phyloP scores from a whole-genome alignment of 2,888 invertebrate species.

The Chrysolina americana region DNA sequence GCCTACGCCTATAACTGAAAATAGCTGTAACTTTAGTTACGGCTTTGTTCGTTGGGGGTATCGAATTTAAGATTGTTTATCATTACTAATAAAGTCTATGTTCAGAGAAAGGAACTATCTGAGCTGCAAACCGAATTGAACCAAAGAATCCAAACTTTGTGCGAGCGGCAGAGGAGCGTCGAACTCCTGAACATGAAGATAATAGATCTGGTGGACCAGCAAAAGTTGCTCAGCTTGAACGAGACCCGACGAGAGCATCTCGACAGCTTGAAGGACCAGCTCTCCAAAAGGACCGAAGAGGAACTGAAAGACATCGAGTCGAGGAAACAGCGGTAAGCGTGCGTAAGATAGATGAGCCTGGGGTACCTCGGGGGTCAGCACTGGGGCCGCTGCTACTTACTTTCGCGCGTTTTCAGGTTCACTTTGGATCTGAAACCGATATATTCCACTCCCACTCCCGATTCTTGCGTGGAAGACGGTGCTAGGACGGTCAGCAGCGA shows the following conservation, averaged over 20 bases:
- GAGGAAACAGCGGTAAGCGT: conserved; percentile 71
- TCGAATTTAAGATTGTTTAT: too few species aligned
- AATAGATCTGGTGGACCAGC: conserved; percentile 77
- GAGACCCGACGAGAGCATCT: conserved; percentile 57
- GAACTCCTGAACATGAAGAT: conserved; percentile 81
- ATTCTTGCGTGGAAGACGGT: conserved; percentile 56
- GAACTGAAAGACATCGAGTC: conserved; percentile 71
- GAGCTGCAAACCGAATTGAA: conserved; percentile 80
- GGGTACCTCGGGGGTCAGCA: background rate
- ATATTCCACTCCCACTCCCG: conserved; percentile 64
- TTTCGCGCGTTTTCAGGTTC: conserved; percentile 70
- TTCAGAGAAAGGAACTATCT: conserved; percentile 80
- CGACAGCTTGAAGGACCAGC: conserved; percentile 66
- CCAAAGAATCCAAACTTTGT: conserved; percentile 75
- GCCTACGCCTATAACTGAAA: too few species aligned
- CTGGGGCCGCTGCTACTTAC: too few species aligned
- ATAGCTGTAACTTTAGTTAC: too few species aligned
- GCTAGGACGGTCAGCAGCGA: conserved; percentile 70
- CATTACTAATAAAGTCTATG: background rate
- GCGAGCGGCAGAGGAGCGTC: conserved; percentile 77
- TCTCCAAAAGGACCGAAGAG: conserved; percentile 70
- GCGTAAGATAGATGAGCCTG: conserved; percentile 3
- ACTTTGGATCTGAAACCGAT: conserved; percentile 78
- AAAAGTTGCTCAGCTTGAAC: conserved; percentile 64
- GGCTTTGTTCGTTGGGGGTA: too few species aligned